These are phyloP conservation scores for Lepidostoma basale DNA, from an alignment of 1,140 invertebrate genomes.

Conservation along the genomic window DNA sequence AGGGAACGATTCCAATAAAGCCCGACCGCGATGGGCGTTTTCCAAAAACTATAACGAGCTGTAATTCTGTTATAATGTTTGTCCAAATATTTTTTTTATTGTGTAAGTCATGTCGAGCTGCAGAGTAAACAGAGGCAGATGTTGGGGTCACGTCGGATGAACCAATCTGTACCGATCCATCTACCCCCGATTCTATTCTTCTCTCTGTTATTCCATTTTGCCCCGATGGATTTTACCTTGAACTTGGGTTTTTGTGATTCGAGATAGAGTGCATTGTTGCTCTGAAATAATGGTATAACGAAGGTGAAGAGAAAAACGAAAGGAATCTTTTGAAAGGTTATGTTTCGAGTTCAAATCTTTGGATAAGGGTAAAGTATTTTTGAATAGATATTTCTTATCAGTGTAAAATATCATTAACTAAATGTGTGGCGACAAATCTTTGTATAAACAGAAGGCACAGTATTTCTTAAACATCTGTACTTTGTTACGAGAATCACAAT, in stretches of 20 bases:
- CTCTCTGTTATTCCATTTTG: slow-evolving; percentile 19
- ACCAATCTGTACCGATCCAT: not conserved
- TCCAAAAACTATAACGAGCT: slow-evolving; percentile 15
- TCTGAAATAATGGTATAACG: not conserved
- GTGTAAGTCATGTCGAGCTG: slow-evolving; percentile 35
- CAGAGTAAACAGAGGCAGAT: slow-evolving; percentile 44
- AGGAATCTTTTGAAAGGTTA: slow-evolving; percentile 14
- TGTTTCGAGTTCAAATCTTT: slow-evolving; percentile 19
- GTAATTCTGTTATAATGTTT: slow-evolving; percentile 40
- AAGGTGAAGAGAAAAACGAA: not conserved
- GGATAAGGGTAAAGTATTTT: slow-evolving; percentile 1
- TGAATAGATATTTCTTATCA: slow-evolving; percentile 1
- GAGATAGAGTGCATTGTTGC: slow-evolving; percentile 11
- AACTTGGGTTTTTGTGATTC: slow-evolving; percentile 19
- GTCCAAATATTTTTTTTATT: slow-evolving; percentile 45
- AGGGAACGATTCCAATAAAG: too few species aligned
- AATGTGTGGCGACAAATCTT: not conserved
- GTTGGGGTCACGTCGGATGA: slow-evolving; percentile 15
- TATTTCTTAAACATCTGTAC: too few species aligned
- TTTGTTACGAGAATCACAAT: too few species aligned
- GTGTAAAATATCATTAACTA: not conserved
- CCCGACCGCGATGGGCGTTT: not conserved
- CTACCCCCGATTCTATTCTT: slow-evolving; percentile 2
- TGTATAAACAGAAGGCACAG: not conserved
- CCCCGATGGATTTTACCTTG: slow-evolving; percentile 6